Evolutionary conservation across 2,888 invertebrate species (phyloP), one percentile per base, ranked within the genome.

Genomic region (Idaea straminata): DNA sequence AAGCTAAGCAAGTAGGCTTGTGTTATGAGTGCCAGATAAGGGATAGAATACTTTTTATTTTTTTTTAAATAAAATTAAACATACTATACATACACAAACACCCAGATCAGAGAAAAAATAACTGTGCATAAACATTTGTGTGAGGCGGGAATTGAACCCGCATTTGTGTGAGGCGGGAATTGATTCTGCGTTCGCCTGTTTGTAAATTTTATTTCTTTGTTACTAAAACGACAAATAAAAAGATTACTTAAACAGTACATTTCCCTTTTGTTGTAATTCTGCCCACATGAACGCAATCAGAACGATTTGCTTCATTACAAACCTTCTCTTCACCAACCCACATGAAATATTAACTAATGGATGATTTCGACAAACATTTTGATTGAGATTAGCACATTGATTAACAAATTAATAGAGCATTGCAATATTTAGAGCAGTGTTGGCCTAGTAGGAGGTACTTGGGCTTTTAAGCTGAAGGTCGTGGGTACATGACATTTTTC

Each of bases 281-380:
- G 62, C 66, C 67, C 62, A 71, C 67, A 62, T 36, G 58, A 65
- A 68, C 71, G 65, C 67, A 72, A 68, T 67, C 64, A 64, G 59
- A 65, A 66, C 66, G 57, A 66, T 69, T 72, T 66, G 62, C 66
- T 69, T 66, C 67, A 72, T 69, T 67, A 66, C 68, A 69, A 72
- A 72, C 68, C 70, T 69, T 72, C 67, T 71, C 61, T 65, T 62
- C 62, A 66, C 66, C 36, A 0, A 64, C 70, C 73, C 69, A 74
- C 72, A 69, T 67, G 66, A 38, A 61, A 59, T 64, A 64, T 65
- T 47, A 47, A 67, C 69, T 61, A 62, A 68, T 62, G 61, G 68
- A 67, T 64, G 68, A 67, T 70, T 72, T 72, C 69, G 66, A 72
- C 69, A 69, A 73, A 70, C 69, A 66, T 71, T 25, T 47, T 47